A percentile compares a stretch with the other conserved stretches of the same genome.
These are phyloP conservation scores for Scaptomyza flava DNA, from an alignment of 2,888 invertebrate species.

Conservation along the genomic window DNA sequence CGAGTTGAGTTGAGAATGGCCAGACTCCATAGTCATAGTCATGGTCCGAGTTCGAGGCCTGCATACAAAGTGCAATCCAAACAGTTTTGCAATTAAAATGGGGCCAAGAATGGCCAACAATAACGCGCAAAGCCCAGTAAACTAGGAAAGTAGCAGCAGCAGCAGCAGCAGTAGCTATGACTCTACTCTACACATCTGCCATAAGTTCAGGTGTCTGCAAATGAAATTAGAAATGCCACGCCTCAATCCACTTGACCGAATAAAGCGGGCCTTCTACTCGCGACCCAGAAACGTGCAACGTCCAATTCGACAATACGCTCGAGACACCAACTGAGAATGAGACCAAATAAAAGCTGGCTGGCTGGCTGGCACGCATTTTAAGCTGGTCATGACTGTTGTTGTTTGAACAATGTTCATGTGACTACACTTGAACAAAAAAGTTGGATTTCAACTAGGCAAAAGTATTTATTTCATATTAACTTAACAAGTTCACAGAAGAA, in stretches of 20 bases:
- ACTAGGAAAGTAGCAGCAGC: constrained; percentile 16
- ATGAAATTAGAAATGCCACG: constrained; percentile 59
- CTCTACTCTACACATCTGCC: neutral
- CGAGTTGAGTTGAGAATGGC: neutral
- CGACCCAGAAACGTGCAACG: constrained; percentile 62
- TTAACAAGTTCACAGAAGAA: too few relatives aligned
- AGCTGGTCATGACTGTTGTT: constrained; percentile 31
- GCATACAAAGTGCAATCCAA: constrained; percentile 76
- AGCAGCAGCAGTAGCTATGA: neutral
- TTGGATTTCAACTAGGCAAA: too few relatives aligned
- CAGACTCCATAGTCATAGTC: neutral
- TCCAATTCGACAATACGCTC: constrained; percentile 39
- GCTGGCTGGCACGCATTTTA: constrained; percentile 15
- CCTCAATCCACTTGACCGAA: constrained; percentile 48
- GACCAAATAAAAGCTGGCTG: neutral
- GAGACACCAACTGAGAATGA: constrained; percentile 15
- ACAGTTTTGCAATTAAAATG: constrained; percentile 72
- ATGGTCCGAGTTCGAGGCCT: constrained; percentile 30
- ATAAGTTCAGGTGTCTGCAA: constrained; percentile 55
- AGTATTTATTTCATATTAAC: too few relatives aligned
- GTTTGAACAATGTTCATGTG: constrained; percentile 25
- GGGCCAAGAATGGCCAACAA: constrained; percentile 55
- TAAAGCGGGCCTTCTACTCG: constrained; percentile 31
- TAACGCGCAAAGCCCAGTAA: constrained; percentile 32
- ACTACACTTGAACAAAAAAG: constrained; percentile 12